Percentiles rank a stretch among this genome's conserved stretches.
Evolutionary conservation across 2,888 invertebrate species (phyloP).

Genomic region (Tortricodes alternella): DNA sequence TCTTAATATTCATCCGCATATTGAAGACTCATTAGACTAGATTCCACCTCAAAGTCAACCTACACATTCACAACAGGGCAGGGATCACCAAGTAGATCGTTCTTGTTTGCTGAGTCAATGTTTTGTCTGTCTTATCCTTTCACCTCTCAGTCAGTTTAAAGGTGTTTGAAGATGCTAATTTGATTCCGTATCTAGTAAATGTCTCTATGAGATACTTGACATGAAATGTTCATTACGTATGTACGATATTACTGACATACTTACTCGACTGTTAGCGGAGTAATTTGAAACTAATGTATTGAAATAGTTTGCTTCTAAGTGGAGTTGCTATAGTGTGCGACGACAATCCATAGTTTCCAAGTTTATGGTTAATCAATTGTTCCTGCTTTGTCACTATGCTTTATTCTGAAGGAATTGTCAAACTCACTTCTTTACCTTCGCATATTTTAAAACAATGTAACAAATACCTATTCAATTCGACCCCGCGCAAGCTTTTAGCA

Average conservation of each 20-base stretch:
- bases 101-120: constrained; percentile 42
- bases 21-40: constrained; percentile 4
- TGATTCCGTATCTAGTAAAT: constrained; percentile 40
- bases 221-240: constrained; percentile 33
- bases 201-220: constrained; percentile 40
- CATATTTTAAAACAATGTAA: too few relatives aligned
- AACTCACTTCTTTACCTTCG: neutral
- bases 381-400: neutral
- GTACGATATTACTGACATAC: constrained; percentile 17
- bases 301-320: constrained; percentile 17
- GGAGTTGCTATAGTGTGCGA: neutral
- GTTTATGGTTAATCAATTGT: constrained; percentile 5
- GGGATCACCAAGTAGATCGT: constrained; percentile 27
- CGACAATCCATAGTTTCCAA: constrained; percentile 1
- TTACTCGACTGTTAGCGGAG: constrained; percentile 16
- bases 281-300: constrained; percentile 25
- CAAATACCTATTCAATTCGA: too few relatives aligned
- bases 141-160: constrained; percentile 37
- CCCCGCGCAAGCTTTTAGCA: too few relatives aligned
- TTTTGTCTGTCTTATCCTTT: constrained; percentile 40
- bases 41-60: neutral
- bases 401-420: neutral
- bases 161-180: constrained; percentile 50
- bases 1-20: neutral
- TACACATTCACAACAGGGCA: constrained; percentile 1